Conservation (phyloP, 2,888 invertebrate genomes). For the Prosapia bicincta region DNA sequence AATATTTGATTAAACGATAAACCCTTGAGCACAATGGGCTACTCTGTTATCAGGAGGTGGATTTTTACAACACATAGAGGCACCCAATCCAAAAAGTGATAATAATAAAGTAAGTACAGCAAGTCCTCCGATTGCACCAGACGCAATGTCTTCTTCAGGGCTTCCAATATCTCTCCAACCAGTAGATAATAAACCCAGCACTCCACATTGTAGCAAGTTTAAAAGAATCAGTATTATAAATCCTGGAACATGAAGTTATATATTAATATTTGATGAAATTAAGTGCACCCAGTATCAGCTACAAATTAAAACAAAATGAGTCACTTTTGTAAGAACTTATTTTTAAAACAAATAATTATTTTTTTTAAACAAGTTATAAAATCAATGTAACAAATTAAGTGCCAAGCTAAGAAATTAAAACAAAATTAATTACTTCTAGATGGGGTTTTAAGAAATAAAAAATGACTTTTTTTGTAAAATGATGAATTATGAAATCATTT, state of each 20-base stretch:
- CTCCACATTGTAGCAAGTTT: conserved; percentile 21
- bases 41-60: conserved; percentile 26
- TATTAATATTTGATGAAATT: too few species aligned
- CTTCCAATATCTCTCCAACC: conserved; percentile 17
- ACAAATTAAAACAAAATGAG: too few species aligned
- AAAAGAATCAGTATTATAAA: conserved; percentile 25
- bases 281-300: too few species aligned
- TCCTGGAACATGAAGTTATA: conserved; percentile 17
- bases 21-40: conserved; percentile 21
- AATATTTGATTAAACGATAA: conserved; percentile 18
- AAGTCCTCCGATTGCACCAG: conserved; percentile 21
- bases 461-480: too few species aligned
- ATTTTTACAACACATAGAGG: conserved; percentile 20
- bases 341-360: too few species aligned
- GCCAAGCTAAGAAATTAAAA: too few species aligned
- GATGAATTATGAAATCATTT: too few species aligned
- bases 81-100: conserved; percentile 8
- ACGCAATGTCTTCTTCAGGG: conserved; percentile 21
- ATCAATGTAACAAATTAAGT: too few species aligned
- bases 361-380: too few species aligned
- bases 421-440: too few species aligned
- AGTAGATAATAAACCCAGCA: conserved; percentile 20
- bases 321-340: too few species aligned
- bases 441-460: too few species aligned
- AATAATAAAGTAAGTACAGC: conserved; percentile 19